Evolutionary conservation across 2,113 vertebrate genomes (phyloP).

Genomic region (Onychostruthus taczanowskii): DNA sequence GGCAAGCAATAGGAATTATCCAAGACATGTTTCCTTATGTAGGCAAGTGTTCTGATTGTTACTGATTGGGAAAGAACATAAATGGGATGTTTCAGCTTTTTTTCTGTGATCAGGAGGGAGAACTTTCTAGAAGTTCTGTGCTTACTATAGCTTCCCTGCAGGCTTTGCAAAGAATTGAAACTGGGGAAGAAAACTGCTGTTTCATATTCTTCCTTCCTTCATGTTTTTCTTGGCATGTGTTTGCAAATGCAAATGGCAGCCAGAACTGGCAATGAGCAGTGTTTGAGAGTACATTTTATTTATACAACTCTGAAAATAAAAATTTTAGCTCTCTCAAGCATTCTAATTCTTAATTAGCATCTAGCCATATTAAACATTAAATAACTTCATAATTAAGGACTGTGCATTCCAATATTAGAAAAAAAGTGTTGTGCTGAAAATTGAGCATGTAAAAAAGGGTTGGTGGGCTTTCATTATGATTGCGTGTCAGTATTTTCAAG

Average conservation of each 20-base stretch:
- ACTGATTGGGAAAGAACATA: not conserved
- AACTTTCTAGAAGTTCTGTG: not conserved
- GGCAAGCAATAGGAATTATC: not conserved
- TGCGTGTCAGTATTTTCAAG: not conserved
- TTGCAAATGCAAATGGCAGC: not conserved
- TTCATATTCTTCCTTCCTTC: not conserved
- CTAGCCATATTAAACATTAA: not conserved
- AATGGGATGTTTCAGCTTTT: not conserved
- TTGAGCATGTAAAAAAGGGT: not conserved
- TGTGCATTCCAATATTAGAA: not conserved
- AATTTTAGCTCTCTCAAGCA: not conserved
- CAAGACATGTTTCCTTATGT: not conserved
- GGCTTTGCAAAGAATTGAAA: not conserved
- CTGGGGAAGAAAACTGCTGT: not conserved
- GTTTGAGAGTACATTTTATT: not conserved
- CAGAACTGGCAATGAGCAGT: not conserved
- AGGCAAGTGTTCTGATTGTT: not conserved
- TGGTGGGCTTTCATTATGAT: not conserved
- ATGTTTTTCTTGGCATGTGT: not conserved
- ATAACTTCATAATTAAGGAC: not conserved
- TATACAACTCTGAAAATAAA: not conserved
- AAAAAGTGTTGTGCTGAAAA: not conserved
- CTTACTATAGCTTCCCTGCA: not conserved
- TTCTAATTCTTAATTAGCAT: not conserved
- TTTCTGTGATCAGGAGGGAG: not conserved